A percentile compares a stretch with the other conserved stretches of the same genome.
phyloP scores from a whole-genome alignment of 2,888 invertebrate species.

The Syrista parreyssii region DNA sequence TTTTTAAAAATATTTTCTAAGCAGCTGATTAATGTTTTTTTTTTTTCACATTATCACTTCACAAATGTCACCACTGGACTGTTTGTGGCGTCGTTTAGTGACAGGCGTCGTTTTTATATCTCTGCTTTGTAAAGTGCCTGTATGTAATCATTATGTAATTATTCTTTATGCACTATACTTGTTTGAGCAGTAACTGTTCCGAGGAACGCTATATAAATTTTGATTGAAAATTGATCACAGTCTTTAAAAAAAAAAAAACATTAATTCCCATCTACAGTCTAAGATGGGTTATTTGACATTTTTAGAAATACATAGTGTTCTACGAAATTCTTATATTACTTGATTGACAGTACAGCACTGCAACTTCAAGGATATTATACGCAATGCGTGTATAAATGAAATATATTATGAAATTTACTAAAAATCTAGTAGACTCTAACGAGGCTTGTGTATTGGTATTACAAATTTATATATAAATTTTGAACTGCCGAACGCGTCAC shows the following conservation, averaged over 20 bases:
- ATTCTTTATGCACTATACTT: too few relatives aligned
- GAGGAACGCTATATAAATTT: too few relatives aligned
- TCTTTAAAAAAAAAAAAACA: too few relatives aligned
- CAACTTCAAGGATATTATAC: neutral
- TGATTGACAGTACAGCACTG: neutral
- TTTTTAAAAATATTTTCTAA: neutral
- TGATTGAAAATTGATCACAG: too few relatives aligned
- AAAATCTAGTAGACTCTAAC: neutral
- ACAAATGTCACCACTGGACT: neutral
- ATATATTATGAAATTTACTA: neutral
- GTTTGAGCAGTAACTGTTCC: too few relatives aligned
- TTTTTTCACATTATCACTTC: neutral
- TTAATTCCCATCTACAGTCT: too few relatives aligned
- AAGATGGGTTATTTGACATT: neutral
- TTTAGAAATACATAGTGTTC: neutral
- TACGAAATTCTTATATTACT: neutral
- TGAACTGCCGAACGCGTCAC: neutral
- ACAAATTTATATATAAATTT: neutral
- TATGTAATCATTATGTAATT: neutral
- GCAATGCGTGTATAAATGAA: neutral
- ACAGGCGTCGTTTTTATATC: neutral
- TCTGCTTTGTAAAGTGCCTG: neutral
- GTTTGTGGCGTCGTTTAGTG: too few relatives aligned
- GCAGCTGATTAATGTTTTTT: neutral
- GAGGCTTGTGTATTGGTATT: neutral